phyloP scores from a whole-genome alignment of 1,140 invertebrate species.

The Idris sp. region DNA sequence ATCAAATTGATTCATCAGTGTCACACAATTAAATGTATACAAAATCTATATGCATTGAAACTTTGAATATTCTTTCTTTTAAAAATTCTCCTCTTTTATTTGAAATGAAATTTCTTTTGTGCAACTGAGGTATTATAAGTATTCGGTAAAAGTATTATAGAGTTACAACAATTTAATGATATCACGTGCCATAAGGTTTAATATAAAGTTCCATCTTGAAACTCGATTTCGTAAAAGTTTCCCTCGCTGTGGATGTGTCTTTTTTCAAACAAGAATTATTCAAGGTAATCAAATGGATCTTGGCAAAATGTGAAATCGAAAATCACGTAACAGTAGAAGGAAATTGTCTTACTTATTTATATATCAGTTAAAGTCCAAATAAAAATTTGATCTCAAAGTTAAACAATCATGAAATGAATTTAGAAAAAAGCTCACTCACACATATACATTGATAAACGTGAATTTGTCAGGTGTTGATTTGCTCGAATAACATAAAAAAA shows the following conservation, averaged over 20 bases:
- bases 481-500: slow-evolving; percentile 6
- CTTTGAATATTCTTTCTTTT: slow-evolving; percentile 1
- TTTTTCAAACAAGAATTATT: slow-evolving; percentile 44
- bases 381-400: background rate
- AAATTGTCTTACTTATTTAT: background rate
- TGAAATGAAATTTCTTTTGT: slow-evolving; percentile 30
- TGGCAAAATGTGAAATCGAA: slow-evolving; percentile 15
- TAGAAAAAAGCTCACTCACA: too few relatives aligned
- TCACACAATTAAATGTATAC: slow-evolving; percentile 4
- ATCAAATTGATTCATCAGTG: slow-evolving; percentile 35
- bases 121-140: slow-evolving; percentile 17
- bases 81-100: slow-evolving; percentile 16
- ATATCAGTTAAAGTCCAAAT: background rate
- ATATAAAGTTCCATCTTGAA: slow-evolving; percentile 39
- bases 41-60: too few relatives aligned
- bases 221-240: slow-evolving; percentile 48
- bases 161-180: slow-evolving; percentile 50
- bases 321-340: slow-evolving; percentile 5
- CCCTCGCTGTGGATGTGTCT: slow-evolving; percentile 6
- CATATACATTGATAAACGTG: slow-evolving; percentile 1
- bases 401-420: background rate
- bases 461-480: slow-evolving; percentile 7
- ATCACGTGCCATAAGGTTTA: slow-evolving; percentile 47
- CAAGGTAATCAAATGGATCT: slow-evolving; percentile 27
- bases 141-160: slow-evolving; percentile 43